Percentiles rank a stretch among this genome's conserved stretches.
phyloP scores from a whole-genome alignment of 2,888 invertebrate species.

The Drosophila peninsularis region DNA sequence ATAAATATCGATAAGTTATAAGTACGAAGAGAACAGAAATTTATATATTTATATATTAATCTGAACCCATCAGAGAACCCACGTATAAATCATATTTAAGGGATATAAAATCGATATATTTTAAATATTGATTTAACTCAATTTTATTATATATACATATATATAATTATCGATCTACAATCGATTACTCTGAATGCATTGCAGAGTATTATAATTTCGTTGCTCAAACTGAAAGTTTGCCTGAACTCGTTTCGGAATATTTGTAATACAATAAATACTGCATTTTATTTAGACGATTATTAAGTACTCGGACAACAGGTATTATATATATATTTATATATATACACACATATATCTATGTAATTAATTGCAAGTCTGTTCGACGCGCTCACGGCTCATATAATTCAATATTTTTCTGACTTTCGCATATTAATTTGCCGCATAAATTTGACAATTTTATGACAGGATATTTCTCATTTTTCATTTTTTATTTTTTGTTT shows the following conservation, averaged over 20 bases:
- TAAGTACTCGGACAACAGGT: slow-evolving; percentile 18
- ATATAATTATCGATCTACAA: not conserved
- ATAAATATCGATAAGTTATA: too few relatives aligned
- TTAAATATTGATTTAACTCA: too few relatives aligned
- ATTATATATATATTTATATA: not conserved
- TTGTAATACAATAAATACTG: slow-evolving; percentile 19
- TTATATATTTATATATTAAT: too few relatives aligned
- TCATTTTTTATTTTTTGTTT: not conserved
- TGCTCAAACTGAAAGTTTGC: not conserved
- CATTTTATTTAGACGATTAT: slow-evolving; percentile 27
- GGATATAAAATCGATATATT: not conserved
- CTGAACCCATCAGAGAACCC: too few relatives aligned
- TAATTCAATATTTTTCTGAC: slow-evolving; percentile 34
- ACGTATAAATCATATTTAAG: too few relatives aligned
- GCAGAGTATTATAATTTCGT: slow-evolving; percentile 27
- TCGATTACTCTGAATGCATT: not conserved
- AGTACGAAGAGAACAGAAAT: too few relatives aligned
- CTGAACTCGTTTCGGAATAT: slow-evolving; percentile 1
- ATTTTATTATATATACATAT: not conserved
- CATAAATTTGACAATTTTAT: slow-evolving; percentile 67
- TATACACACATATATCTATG: not conserved
- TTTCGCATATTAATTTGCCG: slow-evolving; percentile 43
- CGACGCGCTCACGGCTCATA: slow-evolving; percentile 21
- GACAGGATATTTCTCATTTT: slow-evolving; percentile 58
- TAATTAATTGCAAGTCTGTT: slow-evolving; percentile 25